Evolutionary conservation across 2,888 invertebrate species (phyloP).

Genomic region (Agrochola lota): DNA sequence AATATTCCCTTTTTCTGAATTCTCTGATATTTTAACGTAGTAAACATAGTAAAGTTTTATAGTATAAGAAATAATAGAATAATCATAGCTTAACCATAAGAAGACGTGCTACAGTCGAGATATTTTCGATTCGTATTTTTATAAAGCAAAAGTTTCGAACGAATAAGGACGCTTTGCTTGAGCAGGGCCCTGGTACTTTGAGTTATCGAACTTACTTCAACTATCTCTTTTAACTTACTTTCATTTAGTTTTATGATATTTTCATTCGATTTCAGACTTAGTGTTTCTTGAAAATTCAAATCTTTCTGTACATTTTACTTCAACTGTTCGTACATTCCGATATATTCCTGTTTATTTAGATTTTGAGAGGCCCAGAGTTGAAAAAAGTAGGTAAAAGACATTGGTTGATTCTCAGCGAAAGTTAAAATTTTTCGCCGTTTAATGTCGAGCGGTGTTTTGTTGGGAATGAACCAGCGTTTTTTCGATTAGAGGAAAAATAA

Average conservation of each 20-base stretch:
- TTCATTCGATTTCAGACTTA: constrained; percentile 43
- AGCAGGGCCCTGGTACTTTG: constrained; percentile 83
- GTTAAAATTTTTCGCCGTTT: constrained; percentile 60
- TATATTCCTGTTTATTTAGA: constrained; percentile 72
- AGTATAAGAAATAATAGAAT: constrained; percentile 85
- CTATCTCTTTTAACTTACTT: constrained; percentile 50
- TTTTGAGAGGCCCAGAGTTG: constrained; percentile 84
- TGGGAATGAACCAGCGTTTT: constrained; percentile 66
- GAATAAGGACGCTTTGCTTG: constrained; percentile 89
- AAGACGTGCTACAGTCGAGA: constrained; percentile 88
- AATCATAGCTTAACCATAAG: constrained; percentile 89
- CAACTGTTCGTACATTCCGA: constrained; percentile 65
- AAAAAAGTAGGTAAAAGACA: constrained; percentile 71
- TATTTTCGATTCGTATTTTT: constrained; percentile 91
- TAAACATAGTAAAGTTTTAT: constrained; percentile 79
- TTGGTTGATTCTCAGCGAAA: constrained; percentile 73
- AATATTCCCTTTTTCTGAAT: constrained; percentile 90
- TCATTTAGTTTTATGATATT: constrained; percentile 62
- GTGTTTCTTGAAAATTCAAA: constrained; percentile 42
- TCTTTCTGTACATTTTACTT: constrained; percentile 39
- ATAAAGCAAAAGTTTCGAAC: constrained; percentile 90
- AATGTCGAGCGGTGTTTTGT: constrained; percentile 63
- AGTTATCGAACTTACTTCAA: constrained; percentile 64
- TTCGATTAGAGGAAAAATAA: constrained; percentile 67
- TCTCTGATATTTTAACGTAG: constrained; percentile 90